These are phyloP conservation scores for Pipistrellus pipistrellus DNA, from an alignment of 2,797 vertebrate genomes.

Conservation along the genomic window DNA sequence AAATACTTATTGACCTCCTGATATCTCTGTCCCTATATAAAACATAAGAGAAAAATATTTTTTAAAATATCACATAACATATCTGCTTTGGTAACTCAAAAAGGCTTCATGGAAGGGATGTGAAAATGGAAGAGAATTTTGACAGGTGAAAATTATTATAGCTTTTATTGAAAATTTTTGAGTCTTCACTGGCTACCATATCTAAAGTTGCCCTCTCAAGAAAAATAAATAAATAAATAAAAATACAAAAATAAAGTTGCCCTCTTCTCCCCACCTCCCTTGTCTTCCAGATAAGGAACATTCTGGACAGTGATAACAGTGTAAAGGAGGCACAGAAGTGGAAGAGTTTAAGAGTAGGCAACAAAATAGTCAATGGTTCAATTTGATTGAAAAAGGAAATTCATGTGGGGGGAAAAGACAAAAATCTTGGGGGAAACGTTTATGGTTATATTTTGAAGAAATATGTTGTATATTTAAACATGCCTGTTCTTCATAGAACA, in stretches of 20 bases:
- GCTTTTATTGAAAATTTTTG: background rate
- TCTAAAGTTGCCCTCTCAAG: background rate
- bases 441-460: background rate
- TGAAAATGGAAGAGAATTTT: background rate
- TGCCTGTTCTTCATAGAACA: background rate
- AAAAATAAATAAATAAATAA: too few species aligned
- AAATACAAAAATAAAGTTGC: background rate
- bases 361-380: background rate
- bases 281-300: background rate
- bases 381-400: conserved; percentile 5
- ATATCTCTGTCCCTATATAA: background rate
- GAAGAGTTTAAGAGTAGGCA: background rate
- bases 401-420: background rate
- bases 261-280: background rate
- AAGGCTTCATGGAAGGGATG: background rate
- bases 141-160: background rate
- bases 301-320: background rate
- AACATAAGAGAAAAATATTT: background rate
- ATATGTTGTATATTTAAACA: background rate
- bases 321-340: background rate
- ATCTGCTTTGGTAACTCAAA: background rate
- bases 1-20: background rate
- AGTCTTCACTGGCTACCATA: background rate
- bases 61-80: background rate
- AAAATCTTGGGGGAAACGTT: background rate